Evolutionary conservation across 2,888 invertebrate genomes (phyloP).

Genomic region (Halictus quadricinctus): DNA sequence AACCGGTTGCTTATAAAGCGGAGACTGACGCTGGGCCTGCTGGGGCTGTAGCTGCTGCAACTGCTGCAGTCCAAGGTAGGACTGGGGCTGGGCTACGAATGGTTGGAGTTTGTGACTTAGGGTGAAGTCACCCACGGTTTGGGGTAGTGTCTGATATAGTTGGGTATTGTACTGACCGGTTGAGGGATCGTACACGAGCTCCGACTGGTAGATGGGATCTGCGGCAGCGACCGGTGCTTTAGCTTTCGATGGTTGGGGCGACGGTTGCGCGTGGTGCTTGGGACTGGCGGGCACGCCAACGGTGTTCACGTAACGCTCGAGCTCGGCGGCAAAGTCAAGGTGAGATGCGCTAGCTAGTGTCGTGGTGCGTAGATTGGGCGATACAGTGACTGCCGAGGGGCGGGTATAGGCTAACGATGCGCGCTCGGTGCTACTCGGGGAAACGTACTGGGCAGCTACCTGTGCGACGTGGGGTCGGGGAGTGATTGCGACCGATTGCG

Average conservation of each 20-base stretch:
- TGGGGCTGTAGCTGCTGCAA: slow-evolving; percentile 82
- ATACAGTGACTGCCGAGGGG: slow-evolving; percentile 74
- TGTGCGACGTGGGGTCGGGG: slow-evolving; percentile 83
- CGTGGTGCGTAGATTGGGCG: slow-evolving; percentile 76
- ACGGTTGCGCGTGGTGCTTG: slow-evolving; percentile 78
- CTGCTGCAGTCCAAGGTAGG: slow-evolving; percentile 85
- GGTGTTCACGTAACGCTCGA: slow-evolving; percentile 86
- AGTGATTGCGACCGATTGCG: slow-evolving; percentile 84
- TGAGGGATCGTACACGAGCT: slow-evolving; percentile 89
- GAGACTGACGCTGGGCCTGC: slow-evolving; percentile 71
- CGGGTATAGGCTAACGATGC: slow-evolving; percentile 79
- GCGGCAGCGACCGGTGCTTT: slow-evolving; percentile 72
- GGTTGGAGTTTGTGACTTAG: slow-evolving; percentile 90
- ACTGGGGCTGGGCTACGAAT: slow-evolving; percentile 86
- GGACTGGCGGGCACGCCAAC: slow-evolving; percentile 78
- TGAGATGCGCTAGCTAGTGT: slow-evolving; percentile 73
- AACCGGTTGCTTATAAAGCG: slow-evolving; percentile 73
- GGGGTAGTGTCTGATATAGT: slow-evolving; percentile 89
- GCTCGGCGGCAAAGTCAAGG: slow-evolving; percentile 89
- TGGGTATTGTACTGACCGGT: slow-evolving; percentile 92
- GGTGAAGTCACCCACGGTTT: slow-evolving; percentile 88
- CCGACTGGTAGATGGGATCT: slow-evolving; percentile 90
- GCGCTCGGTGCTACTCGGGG: slow-evolving; percentile 82
- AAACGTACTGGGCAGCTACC: slow-evolving; percentile 80
- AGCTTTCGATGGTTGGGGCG: slow-evolving; percentile 49